Percentiles rank a stretch among this genome's conserved stretches.
Evolutionary conservation across 2,797 vertebrate species (phyloP).

Genomic region (Setipinna tenuifilis): DNA sequence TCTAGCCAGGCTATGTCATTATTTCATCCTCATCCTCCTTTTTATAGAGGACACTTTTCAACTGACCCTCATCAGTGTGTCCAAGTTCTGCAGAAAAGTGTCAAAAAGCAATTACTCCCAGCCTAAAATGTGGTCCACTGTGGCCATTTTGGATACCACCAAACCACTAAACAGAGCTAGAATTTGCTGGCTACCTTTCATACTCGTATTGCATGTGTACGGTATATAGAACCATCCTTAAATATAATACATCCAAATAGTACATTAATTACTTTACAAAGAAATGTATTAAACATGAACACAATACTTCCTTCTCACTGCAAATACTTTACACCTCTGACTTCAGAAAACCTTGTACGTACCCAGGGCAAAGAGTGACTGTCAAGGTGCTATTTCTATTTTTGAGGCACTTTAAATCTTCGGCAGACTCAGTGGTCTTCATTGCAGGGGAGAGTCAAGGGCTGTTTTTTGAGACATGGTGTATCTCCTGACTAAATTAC

Average conservation of each 20-base stretch:
- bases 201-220: too few species aligned
- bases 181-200: not conserved
- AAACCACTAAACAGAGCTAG: not conserved
- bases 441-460: not conserved
- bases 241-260: too few species aligned
- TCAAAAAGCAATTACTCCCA: slow-evolving; percentile 19
- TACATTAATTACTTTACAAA: too few species aligned
- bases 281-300: too few species aligned
- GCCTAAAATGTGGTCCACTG: slow-evolving; percentile 13
- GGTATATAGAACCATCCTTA: too few species aligned
- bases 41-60: slow-evolving; percentile 6
- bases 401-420: not conserved
- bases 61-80: slow-evolving; percentile 22
- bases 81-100: slow-evolving; percentile 3
- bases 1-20: slow-evolving; percentile 10
- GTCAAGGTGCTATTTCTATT: slow-evolving; percentile 13
- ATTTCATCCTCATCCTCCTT: not conserved
- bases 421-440: not conserved
- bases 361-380: not conserved
- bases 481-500: slow-evolving; percentile 25
- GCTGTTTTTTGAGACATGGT: not conserved
- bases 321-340: not conserved
- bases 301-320: too few species aligned
- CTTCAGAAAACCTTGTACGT: not conserved
- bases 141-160: slow-evolving; percentile 5